phyloP scores from a whole-genome alignment of 2,888 invertebrate genomes.

The Tribolium freemani region DNA sequence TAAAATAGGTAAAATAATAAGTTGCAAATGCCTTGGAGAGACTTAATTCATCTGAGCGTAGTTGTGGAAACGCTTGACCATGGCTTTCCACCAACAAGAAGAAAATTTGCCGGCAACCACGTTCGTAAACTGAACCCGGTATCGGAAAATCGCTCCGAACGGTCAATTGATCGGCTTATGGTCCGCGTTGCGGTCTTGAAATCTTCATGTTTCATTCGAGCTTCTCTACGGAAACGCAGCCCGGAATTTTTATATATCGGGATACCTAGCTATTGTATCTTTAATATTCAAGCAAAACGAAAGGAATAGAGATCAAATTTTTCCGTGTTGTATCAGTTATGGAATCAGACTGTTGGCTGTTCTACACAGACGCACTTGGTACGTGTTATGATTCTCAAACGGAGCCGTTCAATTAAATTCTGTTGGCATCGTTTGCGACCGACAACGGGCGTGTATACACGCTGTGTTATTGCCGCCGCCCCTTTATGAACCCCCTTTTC shows the following conservation, averaged over 20 bases:
- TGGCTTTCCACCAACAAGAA: slow-evolving; percentile 1
- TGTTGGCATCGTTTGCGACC: slow-evolving; percentile 59
- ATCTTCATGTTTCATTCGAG: slow-evolving; percentile 24
- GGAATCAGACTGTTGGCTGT: neutral
- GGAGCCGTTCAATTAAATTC: slow-evolving; percentile 59
- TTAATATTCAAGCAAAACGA: too few relatives aligned
- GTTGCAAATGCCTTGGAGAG: too few relatives aligned
- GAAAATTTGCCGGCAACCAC: slow-evolving; percentile 5
- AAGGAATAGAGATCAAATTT: neutral
- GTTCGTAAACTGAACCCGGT: slow-evolving; percentile 1
- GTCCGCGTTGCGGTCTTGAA: slow-evolving; percentile 22
- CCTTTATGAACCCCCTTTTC: slow-evolving; percentile 52
- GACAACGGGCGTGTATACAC: slow-evolving; percentile 60
- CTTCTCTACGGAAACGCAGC: neutral
- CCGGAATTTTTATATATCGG: neutral
- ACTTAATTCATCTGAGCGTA: neutral
- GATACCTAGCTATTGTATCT: too few relatives aligned
- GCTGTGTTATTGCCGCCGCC: slow-evolving; percentile 56
- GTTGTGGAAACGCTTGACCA: neutral
- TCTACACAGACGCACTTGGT: slow-evolving; percentile 49
- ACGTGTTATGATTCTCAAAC: slow-evolving; percentile 60
- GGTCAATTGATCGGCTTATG: slow-evolving; percentile 37
- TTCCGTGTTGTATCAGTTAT: neutral
- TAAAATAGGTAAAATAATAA: too few relatives aligned
- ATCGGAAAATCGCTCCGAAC: slow-evolving; percentile 28